Evolutionary conservation across 2,113 vertebrate genomes (phyloP).

Genomic region (Platysternon megacephalum): DNA sequence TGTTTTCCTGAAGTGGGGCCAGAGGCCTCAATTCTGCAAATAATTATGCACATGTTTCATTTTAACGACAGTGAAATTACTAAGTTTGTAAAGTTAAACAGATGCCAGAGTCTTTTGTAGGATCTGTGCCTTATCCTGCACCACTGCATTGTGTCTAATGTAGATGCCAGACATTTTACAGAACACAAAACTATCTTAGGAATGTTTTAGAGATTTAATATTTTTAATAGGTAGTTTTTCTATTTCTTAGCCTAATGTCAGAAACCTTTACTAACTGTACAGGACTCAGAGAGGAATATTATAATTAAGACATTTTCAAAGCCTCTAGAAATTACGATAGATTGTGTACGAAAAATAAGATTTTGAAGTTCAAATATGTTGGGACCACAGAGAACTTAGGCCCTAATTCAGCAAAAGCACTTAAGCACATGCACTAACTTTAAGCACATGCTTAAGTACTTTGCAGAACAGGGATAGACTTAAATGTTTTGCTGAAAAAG

Average conservation of each 20-base stretch:
- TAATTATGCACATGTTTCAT: not conserved
- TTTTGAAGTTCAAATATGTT: not conserved
- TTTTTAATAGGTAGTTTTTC: not conserved
- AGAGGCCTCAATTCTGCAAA: not conserved
- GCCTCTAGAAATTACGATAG: not conserved
- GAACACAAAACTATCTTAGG: not conserved
- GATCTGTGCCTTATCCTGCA: not conserved
- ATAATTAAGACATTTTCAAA: not conserved
- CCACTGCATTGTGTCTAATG: accelerated
- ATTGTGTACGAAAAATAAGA: not conserved
- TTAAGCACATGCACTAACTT: not conserved
- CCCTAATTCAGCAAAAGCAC: not conserved
- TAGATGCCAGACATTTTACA: not conserved
- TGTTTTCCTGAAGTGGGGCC: not conserved
- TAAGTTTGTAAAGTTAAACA: not conserved
- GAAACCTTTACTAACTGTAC: not conserved
- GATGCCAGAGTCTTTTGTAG: not conserved
- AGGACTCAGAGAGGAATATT: not conserved
- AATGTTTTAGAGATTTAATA: not conserved
- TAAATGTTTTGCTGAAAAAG: not conserved
- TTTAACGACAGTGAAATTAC: not conserved
- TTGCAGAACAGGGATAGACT: not conserved
- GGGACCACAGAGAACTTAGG: not conserved
- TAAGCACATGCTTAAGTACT: not conserved
- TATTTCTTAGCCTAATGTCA: not conserved